Base-by-base conservation (phyloP, 2,797 vertebrate species). In the Ceyx erithaca region DNA sequence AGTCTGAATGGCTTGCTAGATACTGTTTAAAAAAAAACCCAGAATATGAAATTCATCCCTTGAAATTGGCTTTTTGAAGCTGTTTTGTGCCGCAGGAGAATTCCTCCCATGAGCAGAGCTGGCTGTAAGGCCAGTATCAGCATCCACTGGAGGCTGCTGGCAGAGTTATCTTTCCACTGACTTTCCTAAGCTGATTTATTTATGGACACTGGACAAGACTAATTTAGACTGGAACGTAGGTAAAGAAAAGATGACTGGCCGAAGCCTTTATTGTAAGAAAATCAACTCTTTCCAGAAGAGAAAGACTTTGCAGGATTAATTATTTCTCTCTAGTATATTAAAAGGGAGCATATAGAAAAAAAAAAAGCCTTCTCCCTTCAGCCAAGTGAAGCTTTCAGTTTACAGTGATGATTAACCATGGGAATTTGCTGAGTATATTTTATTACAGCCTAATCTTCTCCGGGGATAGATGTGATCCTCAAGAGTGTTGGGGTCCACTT, bases 141-240 rank as follows among this genome's bases (percentile, higher is more conserved):
- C 72, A 55, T 81, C 87, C 8, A 12, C 71, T 78, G 81, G 67
- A 85, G 94, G 88, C 45, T 91, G 51, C 70, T 94, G 85, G 78
- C 91, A 91, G 89, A 91, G 87, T 89, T 92, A 30, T 85, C 92
- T 94, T 96, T 57, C 81, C 80, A 43, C 67, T 87, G 92, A 30
- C 78, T 96, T 95, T 73, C 72, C 90, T 95, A 92, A 95, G 87
- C 92, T 91, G 85, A 92, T 94, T 94, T 96, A 94, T 95, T 97
- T 96, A 91, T 95, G 92, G 93, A 68, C 59, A 23, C 52, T 59
- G 79, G 78, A 80, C 62, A 77, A 75, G 94, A 67, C 75, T 93
- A 80, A 90, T 92, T 95, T 94, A 95, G 51, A 10, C 48, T 85
- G 73, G 69, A 90, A 90, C 9, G 59, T 80, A 89, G 91, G 87